Percentiles rank a stretch among this genome's conserved stretches.
Evolutionary conservation across 2,113 vertebrate species (phyloP).

Genomic region (Paralichthys olivaceus): DNA sequence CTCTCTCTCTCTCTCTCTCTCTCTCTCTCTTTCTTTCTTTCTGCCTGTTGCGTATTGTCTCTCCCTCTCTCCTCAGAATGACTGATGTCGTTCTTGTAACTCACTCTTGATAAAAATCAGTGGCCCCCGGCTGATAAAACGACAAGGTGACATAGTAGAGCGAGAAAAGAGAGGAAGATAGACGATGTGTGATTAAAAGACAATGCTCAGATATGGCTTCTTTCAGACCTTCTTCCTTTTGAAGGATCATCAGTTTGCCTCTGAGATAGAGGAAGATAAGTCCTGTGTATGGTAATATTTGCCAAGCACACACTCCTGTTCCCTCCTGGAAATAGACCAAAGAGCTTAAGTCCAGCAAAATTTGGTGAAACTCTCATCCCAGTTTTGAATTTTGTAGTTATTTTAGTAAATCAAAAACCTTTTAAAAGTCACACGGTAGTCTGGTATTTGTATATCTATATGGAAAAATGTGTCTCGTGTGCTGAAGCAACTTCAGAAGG

Average conservation of each 20-base stretch:
- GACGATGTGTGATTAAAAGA: slow-evolving; percentile 49
- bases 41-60: slow-evolving; percentile 14
- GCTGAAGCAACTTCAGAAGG: slow-evolving; percentile 1
- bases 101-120: slow-evolving; percentile 6
- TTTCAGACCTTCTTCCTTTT: slow-evolving; percentile 36
- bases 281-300: slow-evolving; percentile 12
- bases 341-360: too few species aligned
- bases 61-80: slow-evolving; percentile 15
- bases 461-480: not conserved
- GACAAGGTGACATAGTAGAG: slow-evolving; percentile 2
- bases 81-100: slow-evolving; percentile 32
- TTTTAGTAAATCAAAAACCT: too few species aligned
- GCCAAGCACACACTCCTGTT: too few species aligned
- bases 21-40: slow-evolving; percentile 29
- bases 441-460: not conserved
- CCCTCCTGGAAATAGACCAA: too few species aligned
- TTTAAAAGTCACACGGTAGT: not conserved
- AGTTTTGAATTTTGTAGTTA: too few species aligned
- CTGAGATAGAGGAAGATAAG: slow-evolving; percentile 54
- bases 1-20: slow-evolving; percentile 34
- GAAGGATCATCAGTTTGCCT: slow-evolving; percentile 27
- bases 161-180: slow-evolving; percentile 10
- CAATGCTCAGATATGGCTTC: slow-evolving; percentile 22
- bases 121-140: slow-evolving; percentile 13
- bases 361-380: too few species aligned